Conservation (phyloP, 2,888 invertebrate genomes). For the Sclerodermus sp. region DNA sequence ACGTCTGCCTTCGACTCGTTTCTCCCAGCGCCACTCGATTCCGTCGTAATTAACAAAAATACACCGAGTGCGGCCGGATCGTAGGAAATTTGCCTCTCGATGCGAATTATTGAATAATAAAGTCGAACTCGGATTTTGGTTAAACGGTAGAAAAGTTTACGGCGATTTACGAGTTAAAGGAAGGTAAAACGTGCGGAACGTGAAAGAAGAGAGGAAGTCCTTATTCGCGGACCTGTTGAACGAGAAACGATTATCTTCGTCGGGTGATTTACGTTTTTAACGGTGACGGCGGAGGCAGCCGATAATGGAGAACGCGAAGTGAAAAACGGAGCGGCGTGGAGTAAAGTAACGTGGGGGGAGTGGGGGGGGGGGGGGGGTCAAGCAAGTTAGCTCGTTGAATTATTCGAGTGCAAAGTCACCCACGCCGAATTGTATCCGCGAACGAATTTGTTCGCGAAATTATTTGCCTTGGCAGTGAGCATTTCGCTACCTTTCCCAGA, state of each 20-base stretch:
- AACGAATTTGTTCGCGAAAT: constrained; percentile 11
- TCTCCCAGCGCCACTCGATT: no score
- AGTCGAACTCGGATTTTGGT: no score
- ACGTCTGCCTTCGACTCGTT: no score
- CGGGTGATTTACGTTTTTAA: constrained; percentile 3
- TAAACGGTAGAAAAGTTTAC: no score
- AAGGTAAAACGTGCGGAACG: no score
- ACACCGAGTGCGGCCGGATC: no score
- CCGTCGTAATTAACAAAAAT: no score
- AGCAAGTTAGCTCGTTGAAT: not conserved
- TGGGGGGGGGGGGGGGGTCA: not conserved
- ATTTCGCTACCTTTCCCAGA: constrained; percentile 14
- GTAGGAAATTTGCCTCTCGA: no score
- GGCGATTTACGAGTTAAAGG: no score
- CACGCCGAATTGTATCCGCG: constrained; percentile 1
- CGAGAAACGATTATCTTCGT: constrained; percentile 2
- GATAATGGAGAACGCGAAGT: not conserved
- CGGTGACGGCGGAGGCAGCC: not conserved
- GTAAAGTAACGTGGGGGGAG: not conserved
- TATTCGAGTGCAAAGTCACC: not conserved
- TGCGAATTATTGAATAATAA: no score
- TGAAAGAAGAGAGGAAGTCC: not conserved
- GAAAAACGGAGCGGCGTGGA: not conserved
- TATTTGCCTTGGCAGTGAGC: constrained; percentile 13
- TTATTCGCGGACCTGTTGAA: constrained; percentile 3